Evolutionary conservation across 2,888 invertebrate genomes (phyloP), one percentile per base, ranked within the genome.

Genomic region (Rhingia campestris): DNA sequence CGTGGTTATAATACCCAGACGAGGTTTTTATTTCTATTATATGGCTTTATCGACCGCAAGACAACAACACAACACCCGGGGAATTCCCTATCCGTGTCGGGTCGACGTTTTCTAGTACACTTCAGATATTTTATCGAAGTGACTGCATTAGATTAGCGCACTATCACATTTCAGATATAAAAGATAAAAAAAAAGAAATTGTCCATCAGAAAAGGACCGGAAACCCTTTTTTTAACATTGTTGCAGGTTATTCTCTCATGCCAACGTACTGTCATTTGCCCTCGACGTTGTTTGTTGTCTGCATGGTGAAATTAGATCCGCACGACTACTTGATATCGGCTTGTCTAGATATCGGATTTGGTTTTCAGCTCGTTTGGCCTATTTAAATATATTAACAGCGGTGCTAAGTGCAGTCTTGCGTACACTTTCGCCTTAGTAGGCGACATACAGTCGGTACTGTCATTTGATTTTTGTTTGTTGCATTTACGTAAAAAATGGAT

Each of bases 161-260:
- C n/a, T 61, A 79, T 82, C 66, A 14, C 41, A 63, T 82, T 77
- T 72, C 66, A 49, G 30, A 49, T 4, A 63, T 39, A 70, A 53
- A 59, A 49, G 5, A 63, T 39, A 70, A 53, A 59, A 43, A 43
- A 58, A 49, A 6, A n/a, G 30, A 49, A 30, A 30, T 6, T 49
- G 53, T 37, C 51, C 39, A 58, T 39, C 37, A 47, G 9, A 45
- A n/a, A 45, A 58, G 63, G 51, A 69, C 82, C 77, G 79, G 81
- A 82, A 77, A 82, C 77, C 59, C 30, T 64, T 43, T 22, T 22
- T 22, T 12, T 41, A 30, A 58, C 59, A 49, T 58, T 53, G 53
- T 79, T 53, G 59, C 81, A 69, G 22, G 41, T 39, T 22, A 22
- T 22, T 67, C 37, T 14, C 54, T 59, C 30, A 66, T 43, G 12